These are phyloP conservation scores for Drosophila recens DNA, from an alignment of 2,888 invertebrate species.

Conservation along the genomic window DNA sequence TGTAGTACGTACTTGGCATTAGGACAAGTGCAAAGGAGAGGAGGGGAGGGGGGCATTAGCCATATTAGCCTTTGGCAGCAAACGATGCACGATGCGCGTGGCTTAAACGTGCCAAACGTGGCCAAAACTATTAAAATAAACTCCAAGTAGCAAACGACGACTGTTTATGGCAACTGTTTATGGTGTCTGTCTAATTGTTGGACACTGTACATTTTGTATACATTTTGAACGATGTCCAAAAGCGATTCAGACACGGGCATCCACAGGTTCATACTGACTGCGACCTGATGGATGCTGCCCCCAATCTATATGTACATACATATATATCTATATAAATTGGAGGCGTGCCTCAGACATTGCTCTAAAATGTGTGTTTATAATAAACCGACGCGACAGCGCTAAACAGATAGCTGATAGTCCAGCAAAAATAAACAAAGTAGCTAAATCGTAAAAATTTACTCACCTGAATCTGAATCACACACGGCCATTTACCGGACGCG, in stretches of 20 bases:
- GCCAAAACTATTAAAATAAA: constrained; percentile 44
- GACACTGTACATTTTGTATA: constrained; percentile 11
- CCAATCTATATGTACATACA: constrained; percentile 17
- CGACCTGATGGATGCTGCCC: constrained; percentile 15
- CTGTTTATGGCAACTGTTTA: constrained; percentile 46
- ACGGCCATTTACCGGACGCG: constrained; percentile 8
- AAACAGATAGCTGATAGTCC: constrained; percentile 51
- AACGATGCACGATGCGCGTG: constrained; percentile 23
- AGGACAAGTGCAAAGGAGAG: constrained; percentile 28
- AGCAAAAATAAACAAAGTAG: constrained; percentile 63
- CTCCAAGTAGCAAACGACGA: constrained; percentile 13
- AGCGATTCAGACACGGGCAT: neutral
- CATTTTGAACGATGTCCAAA: neutral
- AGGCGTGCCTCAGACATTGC: constrained; percentile 27
- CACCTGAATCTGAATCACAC: constrained; percentile 47
- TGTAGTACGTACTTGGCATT: constrained; percentile 19
- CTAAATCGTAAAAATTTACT: constrained; percentile 50
- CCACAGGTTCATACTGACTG: constrained; percentile 13
- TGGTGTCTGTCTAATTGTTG: constrained; percentile 38
- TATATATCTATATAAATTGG: constrained; percentile 27
- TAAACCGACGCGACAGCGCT: constrained; percentile 65
- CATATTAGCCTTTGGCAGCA: constrained; percentile 52
- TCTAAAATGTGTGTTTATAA: constrained; percentile 65
- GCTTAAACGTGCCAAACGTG: constrained; percentile 51
- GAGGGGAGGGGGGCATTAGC: constrained; percentile 31